Base-by-base conservation (phyloP, 2,888 invertebrate species). In the Chydorus sphaericus region DNA sequence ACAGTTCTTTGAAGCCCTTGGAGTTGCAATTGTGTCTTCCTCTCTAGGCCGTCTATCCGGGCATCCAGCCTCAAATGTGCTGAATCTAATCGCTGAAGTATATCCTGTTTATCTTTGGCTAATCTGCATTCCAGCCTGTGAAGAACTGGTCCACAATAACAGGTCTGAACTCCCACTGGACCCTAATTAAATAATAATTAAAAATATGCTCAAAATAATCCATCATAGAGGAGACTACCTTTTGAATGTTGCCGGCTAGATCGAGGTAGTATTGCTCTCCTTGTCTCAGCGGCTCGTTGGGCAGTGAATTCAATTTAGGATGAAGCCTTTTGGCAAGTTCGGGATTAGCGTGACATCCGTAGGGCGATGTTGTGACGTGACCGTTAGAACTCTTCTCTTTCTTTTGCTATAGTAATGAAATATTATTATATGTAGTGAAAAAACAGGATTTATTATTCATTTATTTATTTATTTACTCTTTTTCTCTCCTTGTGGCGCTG, bases 251-350 rank as follows among this genome's bases (percentile, higher is more conserved):
- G 2, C 94, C 94, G 14, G 91, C 92, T 62, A 96, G 76, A 69
- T 94, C 94, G 62, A 93, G 75, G 70, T 85, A 96, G 70, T 94
- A 94, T 69, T 93, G 92, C 71, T 92, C 90, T 59, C 93, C 94
- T 65, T 83, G 81, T 63, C 78, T 78, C 20, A 91, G 72, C 0
- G 90, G 90, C 69, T 90, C 89, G 68, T 83, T 78, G 61, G 91
- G 91, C 60, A 91, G 71, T 54, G 88, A 85, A 70, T 87, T 86
- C 60, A 90, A 72, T 64, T 85, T 84, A 61, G 85, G 80, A 1
- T 89, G 89, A 68, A 91, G 89, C 52, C 82, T 82, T 65, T 83
- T 81, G n/a, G 61, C 59, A 0, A 85, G 82, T 66, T 89, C 87
- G 0, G 90, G 89, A 66, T 85, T 88, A 66, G 87, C 87, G 66